Base-by-base conservation (phyloP, 2,797 vertebrate genomes). In the Hybognathus amarus region DNA sequence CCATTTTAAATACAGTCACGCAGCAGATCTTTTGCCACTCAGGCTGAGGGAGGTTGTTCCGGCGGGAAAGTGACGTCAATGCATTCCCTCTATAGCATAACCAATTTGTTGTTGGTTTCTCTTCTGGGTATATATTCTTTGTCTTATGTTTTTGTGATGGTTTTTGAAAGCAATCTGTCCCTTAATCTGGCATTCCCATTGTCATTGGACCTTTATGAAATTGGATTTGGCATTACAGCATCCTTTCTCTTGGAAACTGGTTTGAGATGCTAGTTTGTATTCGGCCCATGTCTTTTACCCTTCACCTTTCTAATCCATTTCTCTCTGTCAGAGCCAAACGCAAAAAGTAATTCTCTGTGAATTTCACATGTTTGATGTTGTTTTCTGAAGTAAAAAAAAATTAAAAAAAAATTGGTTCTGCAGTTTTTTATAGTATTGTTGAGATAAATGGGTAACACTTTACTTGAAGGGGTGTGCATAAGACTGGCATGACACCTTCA, bases 191-290 rank as follows among this genome's bases (percentile, higher is more conserved):
- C 66, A 30, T 77, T n/a, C 22, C 78, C 82, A 61, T 73, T 52
- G 64, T 80, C 56, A 40, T 12, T 71, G 69, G 66, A 77, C 54
- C 11, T 11, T 33, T 70, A 6, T 61, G 45, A 38, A 33, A 54
- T 54, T 86, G 56, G 59, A 70, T 86, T 77, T 84, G 70, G n/a
- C 40, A 80, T 82, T 73, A 77, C 24, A 38, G 61, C 73, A 66
- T 83, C 76, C 24, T 27, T 61, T 59, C 54, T 68, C 40, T 66
- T 74, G 30, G 30, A 30, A 30, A 30, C 30, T 30, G 30, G 30
- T 30, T 30, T 17, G 64, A 33, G 11, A 24, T 71, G 15, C 13
- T 40, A 11, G 27, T 83, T 80, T 80, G 40, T 82, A 77, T 80
- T 80, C 61, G n/a, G 59, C 12, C n/a, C 10, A 22, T 74, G 74